These are phyloP conservation scores for Plotosus lineatus DNA, from an alignment of 2,113 vertebrate species.

Conservation along the genomic window DNA sequence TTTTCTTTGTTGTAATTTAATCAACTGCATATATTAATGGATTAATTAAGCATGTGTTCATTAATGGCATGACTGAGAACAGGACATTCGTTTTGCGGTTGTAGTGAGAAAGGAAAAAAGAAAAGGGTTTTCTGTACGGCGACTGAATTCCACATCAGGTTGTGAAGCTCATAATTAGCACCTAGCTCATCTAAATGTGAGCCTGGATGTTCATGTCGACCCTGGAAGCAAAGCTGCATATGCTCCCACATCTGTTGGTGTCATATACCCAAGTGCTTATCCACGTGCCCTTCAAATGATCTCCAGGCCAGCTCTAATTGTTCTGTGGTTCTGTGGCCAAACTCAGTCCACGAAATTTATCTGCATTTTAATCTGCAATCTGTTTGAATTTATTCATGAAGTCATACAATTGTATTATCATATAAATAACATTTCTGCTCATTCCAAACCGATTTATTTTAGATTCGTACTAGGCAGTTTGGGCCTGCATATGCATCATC, in stretches of 20 bases:
- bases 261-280: slow-evolving; percentile 35
- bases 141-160: neutral
- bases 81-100: slow-evolving; percentile 1
- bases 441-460: slow-evolving; percentile 28
- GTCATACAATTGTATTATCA: slow-evolving; percentile 54
- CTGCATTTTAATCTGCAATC: slow-evolving; percentile 50
- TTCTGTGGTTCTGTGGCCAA: slow-evolving; percentile 34
- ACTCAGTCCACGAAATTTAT: slow-evolving; percentile 33
- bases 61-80: slow-evolving; percentile 23
- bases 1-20: slow-evolving; percentile 26
- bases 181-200: slow-evolving; percentile 13
- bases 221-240: slow-evolving; percentile 24
- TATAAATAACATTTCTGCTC: slow-evolving; percentile 53
- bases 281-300: slow-evolving; percentile 45
- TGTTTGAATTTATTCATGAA: slow-evolving; percentile 57
- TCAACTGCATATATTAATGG: slow-evolving; percentile 36
- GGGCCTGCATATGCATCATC: slow-evolving; percentile 43
- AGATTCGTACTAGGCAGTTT: slow-evolving; percentile 24
- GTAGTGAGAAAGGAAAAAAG: neutral
- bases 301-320: slow-evolving; percentile 50
- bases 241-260: slow-evolving; percentile 44
- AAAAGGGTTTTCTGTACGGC: slow-evolving; percentile 7
- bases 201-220: neutral
- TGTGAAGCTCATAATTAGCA: slow-evolving; percentile 31
- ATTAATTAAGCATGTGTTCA: slow-evolving; percentile 38